Evolutionary conservation across 2,113 vertebrate genomes (phyloP).

Genomic region (Pollimyrus isidori): DNA sequence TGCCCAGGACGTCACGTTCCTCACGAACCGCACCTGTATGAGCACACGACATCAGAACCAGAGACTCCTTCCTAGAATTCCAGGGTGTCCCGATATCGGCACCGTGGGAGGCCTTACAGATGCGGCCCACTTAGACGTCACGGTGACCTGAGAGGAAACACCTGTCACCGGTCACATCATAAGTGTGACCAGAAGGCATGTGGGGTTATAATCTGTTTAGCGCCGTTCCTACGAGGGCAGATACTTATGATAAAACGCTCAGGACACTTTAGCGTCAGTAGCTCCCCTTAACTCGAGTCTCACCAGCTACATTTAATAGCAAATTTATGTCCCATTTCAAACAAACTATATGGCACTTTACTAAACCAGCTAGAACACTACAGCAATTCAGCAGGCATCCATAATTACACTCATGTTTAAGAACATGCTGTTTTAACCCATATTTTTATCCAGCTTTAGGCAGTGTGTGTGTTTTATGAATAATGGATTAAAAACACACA

Average conservation of each 20-base stretch:
- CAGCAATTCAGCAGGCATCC: neutral
- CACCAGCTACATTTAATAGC: neutral
- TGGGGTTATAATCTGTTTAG: neutral
- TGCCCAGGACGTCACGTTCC: conserved; percentile 89
- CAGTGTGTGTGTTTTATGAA: neutral
- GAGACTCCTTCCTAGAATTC: neutral
- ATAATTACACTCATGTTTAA: neutral
- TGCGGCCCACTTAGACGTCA: neutral
- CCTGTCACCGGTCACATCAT: neutral
- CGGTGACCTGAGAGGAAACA: neutral
- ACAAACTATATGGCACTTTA: neutral
- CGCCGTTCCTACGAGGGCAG: neutral
- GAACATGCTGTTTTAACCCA: neutral
- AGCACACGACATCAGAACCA: neutral
- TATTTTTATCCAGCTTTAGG: neutral
- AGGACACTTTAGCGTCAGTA: neutral
- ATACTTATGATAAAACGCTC: neutral
- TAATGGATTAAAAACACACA: neutral
- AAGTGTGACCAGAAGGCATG: neutral
- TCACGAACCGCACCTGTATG: conserved; percentile 72
- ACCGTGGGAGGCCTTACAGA: neutral
- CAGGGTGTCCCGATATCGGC: neutral
- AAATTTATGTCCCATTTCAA: neutral
- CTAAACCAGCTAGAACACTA: neutral
- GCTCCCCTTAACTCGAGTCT: neutral